These are phyloP conservation scores for Actinia equina DNA, from an alignment of 64 coral and sea anemone species.

Conservation along the genomic window DNA sequence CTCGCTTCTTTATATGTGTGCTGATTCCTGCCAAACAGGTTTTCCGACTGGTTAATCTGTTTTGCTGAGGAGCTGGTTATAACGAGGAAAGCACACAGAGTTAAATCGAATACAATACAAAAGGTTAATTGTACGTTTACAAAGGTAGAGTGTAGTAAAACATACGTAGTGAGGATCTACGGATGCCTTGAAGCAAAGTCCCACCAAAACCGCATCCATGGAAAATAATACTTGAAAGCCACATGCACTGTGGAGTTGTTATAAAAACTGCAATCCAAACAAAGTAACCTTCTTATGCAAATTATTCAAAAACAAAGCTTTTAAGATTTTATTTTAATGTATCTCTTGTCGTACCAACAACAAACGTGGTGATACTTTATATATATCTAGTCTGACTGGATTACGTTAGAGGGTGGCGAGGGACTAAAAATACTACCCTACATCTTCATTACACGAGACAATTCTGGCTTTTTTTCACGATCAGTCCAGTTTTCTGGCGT, in stretches of 20 bases:
- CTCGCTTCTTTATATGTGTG: neutral
- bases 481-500: neutral
- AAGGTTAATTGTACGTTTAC: neutral
- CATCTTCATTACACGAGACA: no score
- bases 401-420: no score
- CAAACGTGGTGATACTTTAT: no score
- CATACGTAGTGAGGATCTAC: neutral
- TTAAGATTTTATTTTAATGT: neutral
- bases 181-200: neutral
- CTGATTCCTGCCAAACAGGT: neutral
- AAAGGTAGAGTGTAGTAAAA: no score
- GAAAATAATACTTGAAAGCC: no score
- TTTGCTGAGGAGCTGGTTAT: neutral
- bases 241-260: no score
- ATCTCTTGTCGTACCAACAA: neutral
- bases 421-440: no score
- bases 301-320: neutral
- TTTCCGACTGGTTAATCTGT: neutral
- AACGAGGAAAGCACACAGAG: neutral
- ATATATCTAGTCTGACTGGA: no score
- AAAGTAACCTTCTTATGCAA: neutral
- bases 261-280: neutral
- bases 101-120: neutral
- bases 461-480: neutral
- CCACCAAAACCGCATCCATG: no score